Evolutionary conservation across 2,113 vertebrate genomes (phyloP), one percentile per base, ranked within the genome.

Genomic region (Triplophysa tibetana): DNA sequence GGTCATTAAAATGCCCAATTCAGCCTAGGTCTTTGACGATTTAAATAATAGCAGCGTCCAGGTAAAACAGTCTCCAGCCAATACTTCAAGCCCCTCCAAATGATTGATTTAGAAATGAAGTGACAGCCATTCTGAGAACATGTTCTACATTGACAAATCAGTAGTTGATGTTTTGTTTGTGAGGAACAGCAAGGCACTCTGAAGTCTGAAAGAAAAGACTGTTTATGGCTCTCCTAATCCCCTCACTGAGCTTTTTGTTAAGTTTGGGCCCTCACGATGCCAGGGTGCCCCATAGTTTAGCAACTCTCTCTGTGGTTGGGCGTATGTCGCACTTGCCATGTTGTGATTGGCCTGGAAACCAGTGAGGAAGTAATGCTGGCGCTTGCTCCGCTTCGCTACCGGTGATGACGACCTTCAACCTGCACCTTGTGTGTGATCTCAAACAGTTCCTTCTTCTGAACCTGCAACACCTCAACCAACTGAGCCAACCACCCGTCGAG

Each of bases 51-150:
- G 88, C 85, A 85, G 76, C n/a, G 63, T 81, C 62, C 43, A 81
- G 81, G 56, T 64, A 76, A 83, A 83, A 77, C 80, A 77, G 78
- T 72, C 66, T 52, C 58, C 73, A 81, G 83, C 84, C 89, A 88
- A 66, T 85, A 83, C 56, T 68, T 79, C 61, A 64, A 80, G 38
- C 64, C 62, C 41, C 52, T 50, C 21, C 41, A 61, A 75, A 75
- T 60, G 79, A 80, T 81, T 89, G 88, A 90, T 90, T 89, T 85
- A 69, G 73, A 80, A 87, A 67, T 82, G 63, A 80, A 70, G 78
- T 78, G 52, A 79, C 75, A 77, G 41, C 21, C 79, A 81, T 73
- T 84, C 38, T 72, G 64, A 62, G 45, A 81, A 58, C 75, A 83
- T 81, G 75, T 70, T 84, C 75, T 66, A 62, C 77, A 83, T 69